These are phyloP conservation scores for Hippoglossus hippoglossus DNA, from an alignment of 2,797 vertebrate genomes.

Conservation along the genomic window DNA sequence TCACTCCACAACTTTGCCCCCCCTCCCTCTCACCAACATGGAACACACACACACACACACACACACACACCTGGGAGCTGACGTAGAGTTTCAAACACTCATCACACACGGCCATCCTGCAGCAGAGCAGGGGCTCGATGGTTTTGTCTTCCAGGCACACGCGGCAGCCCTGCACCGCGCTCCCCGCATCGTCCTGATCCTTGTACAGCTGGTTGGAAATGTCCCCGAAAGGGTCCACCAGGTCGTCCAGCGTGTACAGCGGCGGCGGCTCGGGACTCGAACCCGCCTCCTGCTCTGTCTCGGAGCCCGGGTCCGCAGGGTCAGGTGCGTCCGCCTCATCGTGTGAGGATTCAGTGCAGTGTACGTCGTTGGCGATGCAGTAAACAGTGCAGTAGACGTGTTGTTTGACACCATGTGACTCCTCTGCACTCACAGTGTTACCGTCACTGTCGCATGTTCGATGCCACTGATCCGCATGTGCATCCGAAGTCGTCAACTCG, in stretches of 20 bases:
- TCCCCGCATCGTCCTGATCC: slow-evolving; percentile 35
- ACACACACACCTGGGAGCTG: slow-evolving; percentile 85
- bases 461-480: slow-evolving; percentile 32
- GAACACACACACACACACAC: no score
- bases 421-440: neutral
- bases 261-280: slow-evolving; percentile 46
- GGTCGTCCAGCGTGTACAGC: slow-evolving; percentile 83
- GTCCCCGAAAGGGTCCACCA: slow-evolving; percentile 77
- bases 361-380: slow-evolving; percentile 89
- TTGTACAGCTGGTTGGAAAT: slow-evolving; percentile 68
- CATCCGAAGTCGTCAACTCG: slow-evolving; percentile 40
- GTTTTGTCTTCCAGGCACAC: slow-evolving; percentile 93
- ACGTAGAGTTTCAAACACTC: slow-evolving; percentile 95
- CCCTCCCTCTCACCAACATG: neutral
- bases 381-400: slow-evolving; percentile 94
- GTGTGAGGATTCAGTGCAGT: slow-evolving; percentile 47
- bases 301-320: slow-evolving; percentile 33
- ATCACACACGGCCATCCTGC: slow-evolving; percentile 94
- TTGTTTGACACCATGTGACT: slow-evolving; percentile 59
- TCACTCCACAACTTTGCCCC: no score
- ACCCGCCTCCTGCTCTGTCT: slow-evolving; percentile 41
- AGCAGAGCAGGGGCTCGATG: slow-evolving; percentile 92
- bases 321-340: slow-evolving; percentile 47
- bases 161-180: slow-evolving; percentile 85
- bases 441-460: slow-evolving; percentile 24